Conservation (phyloP, 2,797 vertebrate species). For the Pseudocheirus occidentalis region DNA sequence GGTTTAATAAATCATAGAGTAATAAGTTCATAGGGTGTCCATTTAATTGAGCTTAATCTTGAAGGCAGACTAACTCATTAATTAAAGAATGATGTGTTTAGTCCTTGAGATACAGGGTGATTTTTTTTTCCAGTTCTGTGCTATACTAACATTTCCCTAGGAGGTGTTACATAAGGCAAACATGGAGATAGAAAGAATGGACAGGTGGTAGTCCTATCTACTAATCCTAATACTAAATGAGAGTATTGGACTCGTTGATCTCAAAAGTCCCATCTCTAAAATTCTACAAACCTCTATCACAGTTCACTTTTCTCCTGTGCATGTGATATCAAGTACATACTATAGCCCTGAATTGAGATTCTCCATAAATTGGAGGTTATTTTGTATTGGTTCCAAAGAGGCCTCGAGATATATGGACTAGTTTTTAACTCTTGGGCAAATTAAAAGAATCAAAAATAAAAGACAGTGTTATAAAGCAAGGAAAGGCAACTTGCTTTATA, state of each 20-base stretch:
- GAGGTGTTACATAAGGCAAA: background rate
- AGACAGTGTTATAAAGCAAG: background rate
- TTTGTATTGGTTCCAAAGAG: background rate
- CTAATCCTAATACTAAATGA: background rate
- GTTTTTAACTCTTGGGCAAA: background rate
- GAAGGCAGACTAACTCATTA: constrained; percentile 49
- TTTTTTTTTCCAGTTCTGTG: background rate
- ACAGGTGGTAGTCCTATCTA: background rate
- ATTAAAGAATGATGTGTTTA: constrained; percentile 64
- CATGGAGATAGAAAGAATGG: background rate
- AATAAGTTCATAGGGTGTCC: constrained; percentile 65
- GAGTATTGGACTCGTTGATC: background rate
- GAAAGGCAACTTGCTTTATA: background rate
- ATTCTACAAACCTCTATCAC: background rate
- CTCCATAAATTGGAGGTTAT: background rate
- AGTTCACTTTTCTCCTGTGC: background rate
- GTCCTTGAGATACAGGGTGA: constrained; percentile 27
- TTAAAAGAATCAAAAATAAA: background rate
- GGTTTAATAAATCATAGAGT: constrained; percentile 61
- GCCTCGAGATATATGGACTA: background rate
- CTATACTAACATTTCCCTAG: background rate
- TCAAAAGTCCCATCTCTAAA: background rate
- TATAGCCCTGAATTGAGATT: background rate
- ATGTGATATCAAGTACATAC: background rate
- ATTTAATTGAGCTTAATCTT: constrained; percentile 53